Percentiles rank a stretch among this genome's conserved stretches.
Evolutionary conservation across 2,113 vertebrate species (phyloP).

Genomic region (Anas platyrhynchos): DNA sequence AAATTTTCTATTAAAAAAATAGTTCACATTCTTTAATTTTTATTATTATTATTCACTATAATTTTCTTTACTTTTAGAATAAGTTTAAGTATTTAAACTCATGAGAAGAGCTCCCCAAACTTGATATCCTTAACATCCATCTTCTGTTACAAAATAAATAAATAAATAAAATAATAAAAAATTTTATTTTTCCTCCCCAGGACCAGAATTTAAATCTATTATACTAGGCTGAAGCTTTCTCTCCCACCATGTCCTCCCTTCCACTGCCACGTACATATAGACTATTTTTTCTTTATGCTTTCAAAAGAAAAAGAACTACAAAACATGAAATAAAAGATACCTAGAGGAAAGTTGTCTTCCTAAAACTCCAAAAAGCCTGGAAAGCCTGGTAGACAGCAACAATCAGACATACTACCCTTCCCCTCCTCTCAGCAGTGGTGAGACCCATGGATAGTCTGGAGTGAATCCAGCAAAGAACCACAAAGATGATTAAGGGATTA

Average conservation of each 20-base stretch:
- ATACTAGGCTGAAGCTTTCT: not conserved
- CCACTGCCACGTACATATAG: not conserved
- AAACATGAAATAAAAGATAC: not conserved
- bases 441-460: accelerated
- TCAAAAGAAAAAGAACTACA: not conserved
- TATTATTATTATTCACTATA: not conserved
- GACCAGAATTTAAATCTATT: not conserved
- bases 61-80: not conserved
- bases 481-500: not conserved
- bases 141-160: not conserved
- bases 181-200: not conserved
- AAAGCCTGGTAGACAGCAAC: not conserved
- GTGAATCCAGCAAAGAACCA: not conserved
- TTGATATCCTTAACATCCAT: not conserved
- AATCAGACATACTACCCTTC: not conserved
- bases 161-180: not conserved
- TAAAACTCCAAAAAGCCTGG: not conserved
- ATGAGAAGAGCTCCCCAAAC: not conserved
- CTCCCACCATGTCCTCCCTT: not conserved
- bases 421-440: not conserved
- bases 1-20: not conserved
- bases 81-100: not conserved
- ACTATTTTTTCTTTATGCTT: not conserved
- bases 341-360: not conserved
- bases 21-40: not conserved